Percentiles rank a stretch among this genome's conserved stretches.
phyloP scores from a whole-genome alignment of 2,888 invertebrate genomes.

The Drosophila leonis region DNA sequence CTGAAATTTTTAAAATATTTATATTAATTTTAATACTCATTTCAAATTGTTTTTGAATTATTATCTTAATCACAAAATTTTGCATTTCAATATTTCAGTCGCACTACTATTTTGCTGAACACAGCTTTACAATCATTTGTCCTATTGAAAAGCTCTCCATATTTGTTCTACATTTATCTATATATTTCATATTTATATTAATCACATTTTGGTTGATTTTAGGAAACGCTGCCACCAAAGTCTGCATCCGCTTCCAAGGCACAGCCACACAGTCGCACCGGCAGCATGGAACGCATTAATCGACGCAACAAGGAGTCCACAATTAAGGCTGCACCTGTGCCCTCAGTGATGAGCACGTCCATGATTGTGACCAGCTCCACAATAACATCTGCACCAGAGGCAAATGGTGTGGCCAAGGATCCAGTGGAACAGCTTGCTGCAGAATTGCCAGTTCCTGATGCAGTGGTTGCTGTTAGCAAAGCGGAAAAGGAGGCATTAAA shows the following conservation, averaged over 20 bases:
- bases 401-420: conserved; percentile 62
- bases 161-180: neutral
- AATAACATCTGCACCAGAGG: conserved; percentile 28
- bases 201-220: neutral
- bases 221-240: conserved; percentile 73
- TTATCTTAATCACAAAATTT: no score
- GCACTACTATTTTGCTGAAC: no score
- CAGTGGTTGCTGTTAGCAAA: conserved; percentile 77
- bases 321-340: conserved; percentile 53
- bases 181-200: neutral
- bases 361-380: conserved; percentile 63
- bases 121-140: neutral
- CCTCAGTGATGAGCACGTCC: conserved; percentile 74
- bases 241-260: conserved; percentile 72
- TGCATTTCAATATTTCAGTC: no score
- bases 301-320: conserved; percentile 49
- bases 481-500: conserved; percentile 85
- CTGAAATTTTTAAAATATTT: no score
- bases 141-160: neutral
- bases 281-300: conserved; percentile 69
- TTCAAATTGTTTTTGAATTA: no score
- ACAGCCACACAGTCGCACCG: conserved; percentile 57
- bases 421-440: conserved; percentile 17
- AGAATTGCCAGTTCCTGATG: conserved; percentile 33
- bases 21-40: no score